Evolutionary conservation across 2,797 vertebrate species (phyloP).

Genomic region (Acanthurus leucopareius): DNA sequence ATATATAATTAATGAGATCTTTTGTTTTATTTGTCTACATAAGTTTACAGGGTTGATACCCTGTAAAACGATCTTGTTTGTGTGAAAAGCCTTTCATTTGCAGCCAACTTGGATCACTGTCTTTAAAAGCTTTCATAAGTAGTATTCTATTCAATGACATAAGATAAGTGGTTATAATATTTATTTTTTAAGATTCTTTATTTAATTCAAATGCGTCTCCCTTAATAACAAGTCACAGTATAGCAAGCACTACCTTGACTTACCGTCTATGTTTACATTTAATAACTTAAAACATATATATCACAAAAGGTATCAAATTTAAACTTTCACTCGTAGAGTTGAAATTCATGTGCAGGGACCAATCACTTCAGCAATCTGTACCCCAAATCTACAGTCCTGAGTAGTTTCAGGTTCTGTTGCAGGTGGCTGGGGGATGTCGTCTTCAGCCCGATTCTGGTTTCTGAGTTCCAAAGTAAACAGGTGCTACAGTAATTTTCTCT

Average conservation of each 20-base stretch:
- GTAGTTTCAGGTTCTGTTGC: background rate
- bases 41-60: background rate
- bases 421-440: background rate
- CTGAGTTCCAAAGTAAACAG: background rate
- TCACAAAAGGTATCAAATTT: no score
- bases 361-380: background rate
- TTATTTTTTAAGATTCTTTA: no score
- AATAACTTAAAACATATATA: no score
- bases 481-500: background rate
- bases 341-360: no score
- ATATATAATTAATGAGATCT: background rate
- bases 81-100: background rate
- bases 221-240: no score
- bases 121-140: background rate
- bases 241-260: no score
- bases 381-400: background rate
- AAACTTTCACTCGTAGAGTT: no score
- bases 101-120: background rate
- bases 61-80: background rate
- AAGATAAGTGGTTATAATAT: conserved; percentile 5
- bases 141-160: background rate
- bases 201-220: no score
- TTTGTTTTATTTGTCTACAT: background rate
- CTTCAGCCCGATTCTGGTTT: background rate
- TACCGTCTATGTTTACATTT: no score